Evolutionary conservation across 1,140 invertebrate species (phyloP), one percentile per base, ranked within the genome.

Genomic region (Caerostris darwini): DNA sequence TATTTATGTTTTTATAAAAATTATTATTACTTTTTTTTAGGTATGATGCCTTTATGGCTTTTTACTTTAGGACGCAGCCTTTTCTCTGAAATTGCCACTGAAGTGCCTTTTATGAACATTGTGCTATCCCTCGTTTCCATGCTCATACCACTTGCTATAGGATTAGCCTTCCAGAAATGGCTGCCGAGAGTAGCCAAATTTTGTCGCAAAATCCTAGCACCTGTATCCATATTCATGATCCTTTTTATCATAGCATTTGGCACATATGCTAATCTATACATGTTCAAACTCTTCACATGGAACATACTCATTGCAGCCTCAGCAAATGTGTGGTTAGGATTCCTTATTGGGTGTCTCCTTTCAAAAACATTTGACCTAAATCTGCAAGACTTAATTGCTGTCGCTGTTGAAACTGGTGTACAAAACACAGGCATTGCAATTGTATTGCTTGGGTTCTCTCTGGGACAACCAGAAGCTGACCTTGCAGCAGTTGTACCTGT

Each of bases 1-100:
- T 34, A 34, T 1, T 34, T 34, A 34, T 34, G 34, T 34, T 34
- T 34, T 34, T 34, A 34, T 34, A 34, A 34, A 34, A 34, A 34
- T 34, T 34, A 34, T 34, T 34, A 34, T 34, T 34, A 64, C 8
- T 14, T 14, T 14, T 94, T 96, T 96, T 7, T 96, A 98, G 98
- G 96, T n/a, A 98, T 99, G 96, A 99, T 99, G 97, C 99, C 99
- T 0, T 95, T 98, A 3, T 99, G 99, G 99, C 96, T 99, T n/a
- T 98, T 99, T 95, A 98, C 98, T 0, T 96, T 99, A n/a, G 99
- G 99, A 0, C 97, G 97, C 94, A 93, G 94, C 61, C 97, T 99
- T n/a, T 98, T 98, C 95, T 96, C 96, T 2, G 96, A 97, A 92
- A 97, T 97, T 0, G 96, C 97, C 87, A 96, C 99, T 4, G 96